Percentiles rank a stretch among this genome's conserved stretches.
These are phyloP conservation scores for Phengaris alcon DNA, from an alignment of 2,888 invertebrate genomes.

Conservation along the genomic window DNA sequence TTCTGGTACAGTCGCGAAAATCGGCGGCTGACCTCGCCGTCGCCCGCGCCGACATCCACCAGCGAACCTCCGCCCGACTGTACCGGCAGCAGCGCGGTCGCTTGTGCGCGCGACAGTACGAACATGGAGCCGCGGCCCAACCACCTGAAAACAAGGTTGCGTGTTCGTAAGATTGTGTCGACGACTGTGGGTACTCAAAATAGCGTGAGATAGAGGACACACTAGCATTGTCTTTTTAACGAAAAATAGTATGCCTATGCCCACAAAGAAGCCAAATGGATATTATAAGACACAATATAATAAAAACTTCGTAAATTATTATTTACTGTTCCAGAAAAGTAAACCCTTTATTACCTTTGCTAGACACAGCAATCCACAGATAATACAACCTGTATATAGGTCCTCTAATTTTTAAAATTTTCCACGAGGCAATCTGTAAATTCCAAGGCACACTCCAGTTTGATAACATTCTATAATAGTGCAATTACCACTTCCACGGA, in stretches of 20 bases:
- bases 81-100: slow-evolving; percentile 37
- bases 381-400: background rate
- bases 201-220: too few species aligned
- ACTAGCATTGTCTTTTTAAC: too few species aligned
- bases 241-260: too few species aligned
- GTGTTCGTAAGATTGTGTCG: background rate
- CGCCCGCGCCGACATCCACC: slow-evolving; percentile 96
- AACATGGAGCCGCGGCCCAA: slow-evolving; percentile 97
- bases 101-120: slow-evolving; percentile 89
- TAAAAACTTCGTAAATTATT: too few species aligned
- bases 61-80: slow-evolving; percentile 58
- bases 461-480: slow-evolving; percentile 49
- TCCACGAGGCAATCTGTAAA: background rate
- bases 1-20: slow-evolving; percentile 86
- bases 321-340: too few species aligned
- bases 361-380: background rate
- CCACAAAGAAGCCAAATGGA: too few species aligned
- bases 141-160: slow-evolving; percentile 76
- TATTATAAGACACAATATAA: too few species aligned
- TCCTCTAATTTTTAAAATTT: background rate
- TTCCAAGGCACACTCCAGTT: background rate
- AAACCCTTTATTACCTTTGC: background rate
- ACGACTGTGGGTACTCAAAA: too few species aligned
- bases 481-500: slow-evolving; percentile 71
- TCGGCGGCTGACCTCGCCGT: slow-evolving; percentile 93